Conservation (phyloP, 2,113 vertebrate species). For the Maccullochella peelii region DNA sequence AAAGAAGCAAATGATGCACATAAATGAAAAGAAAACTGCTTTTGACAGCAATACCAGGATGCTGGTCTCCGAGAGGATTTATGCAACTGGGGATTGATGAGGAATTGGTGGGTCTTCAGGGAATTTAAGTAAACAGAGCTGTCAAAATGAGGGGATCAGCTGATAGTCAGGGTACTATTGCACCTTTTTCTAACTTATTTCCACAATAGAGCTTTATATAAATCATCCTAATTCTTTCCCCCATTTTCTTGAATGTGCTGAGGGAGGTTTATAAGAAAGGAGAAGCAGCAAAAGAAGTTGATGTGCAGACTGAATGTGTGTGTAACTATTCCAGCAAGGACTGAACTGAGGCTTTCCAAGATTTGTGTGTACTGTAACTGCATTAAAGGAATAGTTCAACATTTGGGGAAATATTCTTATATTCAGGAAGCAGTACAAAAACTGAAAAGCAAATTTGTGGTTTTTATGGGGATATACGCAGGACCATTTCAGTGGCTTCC, state of each 20-base stretch:
- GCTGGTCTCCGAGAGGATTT: not conserved
- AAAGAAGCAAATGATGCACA: slow-evolving; percentile 4
- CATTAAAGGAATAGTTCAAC: not conserved
- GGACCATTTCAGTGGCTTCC: not conserved
- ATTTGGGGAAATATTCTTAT: not conserved
- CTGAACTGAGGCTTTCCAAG: not conserved
- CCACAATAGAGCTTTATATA: not conserved
- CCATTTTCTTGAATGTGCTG: not conserved
- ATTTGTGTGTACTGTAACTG: not conserved
- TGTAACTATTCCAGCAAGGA: not conserved
- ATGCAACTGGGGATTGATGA: not conserved
- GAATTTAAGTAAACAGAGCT: not conserved
- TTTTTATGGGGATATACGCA: not conserved
- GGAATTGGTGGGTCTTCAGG: not conserved
- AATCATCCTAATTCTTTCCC: not conserved
- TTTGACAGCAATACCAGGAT: not conserved
- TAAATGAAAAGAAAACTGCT: not conserved
- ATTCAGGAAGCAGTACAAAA: not conserved
- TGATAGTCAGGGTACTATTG: not conserved
- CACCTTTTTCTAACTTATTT: not conserved
- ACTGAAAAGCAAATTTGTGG: not conserved
- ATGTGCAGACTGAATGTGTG: not conserved
- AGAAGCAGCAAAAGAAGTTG: not conserved
- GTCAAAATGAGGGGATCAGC: not conserved
- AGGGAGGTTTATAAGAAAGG: not conserved